A percentile compares a stretch with the other conserved stretches of the same genome.
Evolutionary conservation across 2,797 vertebrate genomes (phyloP).

Genomic region (Loris lydekkerianus): DNA sequence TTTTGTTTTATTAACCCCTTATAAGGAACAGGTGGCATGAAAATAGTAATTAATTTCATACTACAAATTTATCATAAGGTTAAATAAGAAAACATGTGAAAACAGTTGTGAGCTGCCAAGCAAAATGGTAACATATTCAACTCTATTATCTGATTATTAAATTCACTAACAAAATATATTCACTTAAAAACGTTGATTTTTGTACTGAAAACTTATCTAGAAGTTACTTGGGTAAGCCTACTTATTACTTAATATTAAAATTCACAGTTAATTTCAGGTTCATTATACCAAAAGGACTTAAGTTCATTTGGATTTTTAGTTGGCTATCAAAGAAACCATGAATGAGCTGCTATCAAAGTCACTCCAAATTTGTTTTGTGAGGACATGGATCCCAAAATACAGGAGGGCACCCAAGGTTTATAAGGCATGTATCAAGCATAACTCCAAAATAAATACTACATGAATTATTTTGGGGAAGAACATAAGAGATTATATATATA

Average conservation of each 20-base stretch:
- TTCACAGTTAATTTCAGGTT: neutral
- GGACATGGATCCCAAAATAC: neutral
- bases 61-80: neutral
- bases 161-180: neutral
- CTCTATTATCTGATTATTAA: neutral
- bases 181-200: neutral
- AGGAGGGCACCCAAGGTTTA: neutral
- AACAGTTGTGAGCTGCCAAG: neutral
- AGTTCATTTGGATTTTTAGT: neutral
- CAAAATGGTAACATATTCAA: neutral
- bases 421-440: neutral
- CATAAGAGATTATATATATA: neutral
- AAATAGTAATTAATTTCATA: neutral
- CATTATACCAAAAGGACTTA: neutral
- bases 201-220: neutral
- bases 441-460: neutral
- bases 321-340: neutral
- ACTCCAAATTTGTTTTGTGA: neutral
- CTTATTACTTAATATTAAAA: neutral
- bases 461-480: neutral
- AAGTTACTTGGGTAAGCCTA: neutral
- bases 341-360: neutral
- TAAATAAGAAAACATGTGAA: neutral
- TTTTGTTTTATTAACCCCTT: neutral
- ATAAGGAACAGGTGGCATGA: neutral